These are phyloP conservation scores for Motacilla alba DNA, from an alignment of 2,113 vertebrate genomes.

Conservation along the genomic window DNA sequence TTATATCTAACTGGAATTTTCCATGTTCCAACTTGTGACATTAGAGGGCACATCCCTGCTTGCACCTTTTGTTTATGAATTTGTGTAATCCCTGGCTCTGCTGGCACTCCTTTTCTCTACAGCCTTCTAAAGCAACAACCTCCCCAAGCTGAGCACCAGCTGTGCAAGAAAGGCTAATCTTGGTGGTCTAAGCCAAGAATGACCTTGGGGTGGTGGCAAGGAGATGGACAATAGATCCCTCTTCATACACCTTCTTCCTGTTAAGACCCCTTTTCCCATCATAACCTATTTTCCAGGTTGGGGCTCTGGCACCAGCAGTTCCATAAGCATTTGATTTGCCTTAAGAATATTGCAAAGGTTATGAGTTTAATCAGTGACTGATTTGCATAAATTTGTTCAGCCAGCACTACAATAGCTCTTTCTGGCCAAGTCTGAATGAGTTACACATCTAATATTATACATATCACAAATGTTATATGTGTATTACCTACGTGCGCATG, in stretches of 20 bases:
- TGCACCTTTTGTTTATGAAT: constrained; percentile 24
- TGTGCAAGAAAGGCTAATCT: not conserved
- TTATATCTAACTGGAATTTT: constrained; percentile 25
- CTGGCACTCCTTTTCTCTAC: not conserved
- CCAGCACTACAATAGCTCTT: not conserved
- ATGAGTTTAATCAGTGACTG: not conserved
- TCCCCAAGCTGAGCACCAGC: not conserved
- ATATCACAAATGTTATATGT: not conserved
- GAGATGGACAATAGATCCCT: not conserved
- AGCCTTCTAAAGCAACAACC: not conserved
- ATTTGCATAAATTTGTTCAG: constrained; percentile 48
- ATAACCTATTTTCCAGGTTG: not conserved
- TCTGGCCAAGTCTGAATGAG: constrained; percentile 7
- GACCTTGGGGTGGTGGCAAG: not conserved
- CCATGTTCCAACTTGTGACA: constrained; percentile 6
- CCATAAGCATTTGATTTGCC: not conserved
- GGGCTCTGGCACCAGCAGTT: not conserved
- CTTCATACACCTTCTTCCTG: not conserved
- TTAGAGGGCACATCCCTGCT: constrained; percentile 35
- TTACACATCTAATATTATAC: not conserved
- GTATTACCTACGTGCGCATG: not conserved
- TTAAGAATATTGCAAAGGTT: not conserved
- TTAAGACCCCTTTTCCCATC: not conserved
- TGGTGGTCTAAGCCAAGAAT: not conserved
- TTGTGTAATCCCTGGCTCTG: not conserved